Conservation (phyloP, 2,888 invertebrate species). For the Platycheirus albimanus region DNA sequence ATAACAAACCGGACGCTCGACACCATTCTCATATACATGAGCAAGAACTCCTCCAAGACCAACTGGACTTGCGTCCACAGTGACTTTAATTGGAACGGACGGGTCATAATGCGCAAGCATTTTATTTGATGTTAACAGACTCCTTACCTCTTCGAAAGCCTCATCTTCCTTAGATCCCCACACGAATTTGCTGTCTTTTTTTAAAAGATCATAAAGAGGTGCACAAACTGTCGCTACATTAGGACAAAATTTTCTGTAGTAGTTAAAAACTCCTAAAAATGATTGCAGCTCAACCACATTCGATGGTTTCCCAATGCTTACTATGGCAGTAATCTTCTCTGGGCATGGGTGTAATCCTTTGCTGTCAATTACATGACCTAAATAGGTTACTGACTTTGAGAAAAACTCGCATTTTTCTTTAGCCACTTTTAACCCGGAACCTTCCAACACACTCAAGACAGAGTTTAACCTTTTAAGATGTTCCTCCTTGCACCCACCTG, state of each 20-base stretch:
- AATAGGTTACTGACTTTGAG: neutral
- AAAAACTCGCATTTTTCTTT: neutral
- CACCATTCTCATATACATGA: neutral
- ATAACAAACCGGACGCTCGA: too few relatives aligned
- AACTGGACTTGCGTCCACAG: conserved; percentile 7
- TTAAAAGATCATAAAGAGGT: neutral
- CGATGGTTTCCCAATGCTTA: neutral
- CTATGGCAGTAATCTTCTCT: neutral
- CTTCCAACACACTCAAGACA: neutral
- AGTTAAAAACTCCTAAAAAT: neutral
- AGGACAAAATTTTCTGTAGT: neutral
- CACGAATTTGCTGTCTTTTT: neutral
- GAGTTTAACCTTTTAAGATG: neutral
- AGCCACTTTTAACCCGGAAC: neutral
- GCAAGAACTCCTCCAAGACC: neutral
- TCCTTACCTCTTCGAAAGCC: neutral
- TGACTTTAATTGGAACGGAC: conserved; percentile 1
- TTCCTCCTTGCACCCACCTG: neutral
- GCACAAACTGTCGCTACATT: neutral
- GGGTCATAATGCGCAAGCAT: conserved; percentile 3
- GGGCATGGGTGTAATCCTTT: neutral
- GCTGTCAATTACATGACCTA: conserved; percentile 5
- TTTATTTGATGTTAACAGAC: neutral
- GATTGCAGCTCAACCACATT: neutral
- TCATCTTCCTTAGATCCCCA: neutral